Percentiles rank a stretch among this genome's conserved stretches.
These are phyloP conservation scores for Emydocephalus ijimae DNA, from an alignment of 2,113 vertebrate genomes.

Conservation along the genomic window DNA sequence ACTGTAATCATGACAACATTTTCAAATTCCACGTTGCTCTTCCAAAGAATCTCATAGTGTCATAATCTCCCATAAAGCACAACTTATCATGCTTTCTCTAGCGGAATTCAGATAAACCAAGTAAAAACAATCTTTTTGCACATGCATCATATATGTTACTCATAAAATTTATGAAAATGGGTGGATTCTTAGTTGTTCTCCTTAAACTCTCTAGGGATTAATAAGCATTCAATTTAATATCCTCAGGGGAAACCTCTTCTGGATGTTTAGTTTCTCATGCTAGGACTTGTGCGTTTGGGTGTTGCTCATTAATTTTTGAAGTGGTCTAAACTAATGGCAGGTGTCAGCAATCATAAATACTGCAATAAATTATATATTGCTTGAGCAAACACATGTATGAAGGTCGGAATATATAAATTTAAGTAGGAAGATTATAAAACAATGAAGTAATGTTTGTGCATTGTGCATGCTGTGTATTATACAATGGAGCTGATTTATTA, in stretches of 20 bases:
- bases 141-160: slow-evolving; percentile 10
- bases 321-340: slow-evolving; percentile 35
- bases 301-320: slow-evolving; percentile 51
- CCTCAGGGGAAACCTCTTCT: slow-evolving; percentile 42
- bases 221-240: slow-evolving; percentile 24
- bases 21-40: background rate
- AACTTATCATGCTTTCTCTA: background rate
- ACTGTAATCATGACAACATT: no score
- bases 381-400: slow-evolving; percentile 10
- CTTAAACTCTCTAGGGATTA: slow-evolving; percentile 34
- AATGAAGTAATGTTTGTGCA: slow-evolving; percentile 5
- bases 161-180: background rate
- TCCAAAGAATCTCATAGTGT: background rate
- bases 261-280: slow-evolving; percentile 39
- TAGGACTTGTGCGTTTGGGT: slow-evolving; percentile 49
- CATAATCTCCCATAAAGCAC: background rate
- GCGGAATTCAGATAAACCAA: background rate
- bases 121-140: slow-evolving; percentile 30
- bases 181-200: slow-evolving; percentile 34
- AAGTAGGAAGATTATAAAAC: background rate
- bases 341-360: slow-evolving; percentile 46
- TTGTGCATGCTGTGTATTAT: background rate
- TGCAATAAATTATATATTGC: slow-evolving; percentile 44
- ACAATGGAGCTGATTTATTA: background rate
- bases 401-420: slow-evolving; percentile 16